Percentiles rank a stretch among this genome's conserved stretches.
Evolutionary conservation across 2,113 vertebrate species (phyloP).

Genomic region (Rhinopomastus cyanomelas): DNA sequence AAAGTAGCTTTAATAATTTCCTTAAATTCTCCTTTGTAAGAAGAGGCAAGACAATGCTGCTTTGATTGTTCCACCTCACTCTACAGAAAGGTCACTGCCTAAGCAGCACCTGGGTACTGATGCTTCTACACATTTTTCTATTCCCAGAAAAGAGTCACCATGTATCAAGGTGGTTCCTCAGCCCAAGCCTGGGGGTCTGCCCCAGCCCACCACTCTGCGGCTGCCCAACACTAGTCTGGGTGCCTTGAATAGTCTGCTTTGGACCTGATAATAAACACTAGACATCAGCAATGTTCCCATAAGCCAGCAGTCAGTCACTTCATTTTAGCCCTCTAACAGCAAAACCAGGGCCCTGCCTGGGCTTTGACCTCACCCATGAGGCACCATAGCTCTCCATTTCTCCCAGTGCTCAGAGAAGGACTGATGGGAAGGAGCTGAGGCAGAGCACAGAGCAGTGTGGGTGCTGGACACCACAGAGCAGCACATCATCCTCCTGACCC

Average conservation of each 20-base stretch:
- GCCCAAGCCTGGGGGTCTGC: background rate
- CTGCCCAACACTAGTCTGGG: background rate
- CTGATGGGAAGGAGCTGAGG: background rate
- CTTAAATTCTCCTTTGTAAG: too few relatives aligned
- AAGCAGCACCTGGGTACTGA: background rate
- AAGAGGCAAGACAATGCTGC: too few relatives aligned
- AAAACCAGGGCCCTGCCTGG: background rate
- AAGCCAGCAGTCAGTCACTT: too few relatives aligned
- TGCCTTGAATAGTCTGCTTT: background rate
- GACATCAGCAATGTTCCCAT: accelerated
- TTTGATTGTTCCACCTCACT: background rate
- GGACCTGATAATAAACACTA: accelerated
- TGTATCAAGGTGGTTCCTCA: accelerated
- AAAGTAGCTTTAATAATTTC: too few relatives aligned
- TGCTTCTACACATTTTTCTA: background rate
- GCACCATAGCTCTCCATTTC: accelerated
- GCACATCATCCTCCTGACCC: accelerated
- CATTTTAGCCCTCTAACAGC: accelerated
- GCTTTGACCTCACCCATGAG: accelerated
- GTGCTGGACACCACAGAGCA: accelerated
- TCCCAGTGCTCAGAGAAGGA: accelerated
- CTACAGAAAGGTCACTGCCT: accelerated
- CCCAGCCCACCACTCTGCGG: background rate
- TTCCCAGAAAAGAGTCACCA: background rate
- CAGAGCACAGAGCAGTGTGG: background rate